Evolutionary conservation across 1,140 invertebrate genomes (phyloP), one percentile per base, ranked within the genome.

Genomic region (Anastrepha obliqua): DNA sequence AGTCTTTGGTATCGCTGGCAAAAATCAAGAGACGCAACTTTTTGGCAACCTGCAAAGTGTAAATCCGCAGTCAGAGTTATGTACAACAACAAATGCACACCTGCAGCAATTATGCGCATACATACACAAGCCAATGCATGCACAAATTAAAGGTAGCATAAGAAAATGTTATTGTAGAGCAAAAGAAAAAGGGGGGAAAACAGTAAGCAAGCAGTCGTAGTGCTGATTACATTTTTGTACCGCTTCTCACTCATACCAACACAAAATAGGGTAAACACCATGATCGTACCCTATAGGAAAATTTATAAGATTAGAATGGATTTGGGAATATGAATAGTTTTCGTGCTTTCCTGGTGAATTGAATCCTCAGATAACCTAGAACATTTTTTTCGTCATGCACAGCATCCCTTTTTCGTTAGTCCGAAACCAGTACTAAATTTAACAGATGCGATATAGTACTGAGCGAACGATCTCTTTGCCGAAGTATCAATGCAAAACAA

Each of bases 81-180:
- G 29, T 29, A 29, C 29, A 29, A 29, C 67, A 74, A 74, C 39
- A 74, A 74, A 42, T 15, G 67, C 44, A 74, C 67, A 74, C 42
- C 67, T 74, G 67, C 67, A 74, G 67, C 42, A 74, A 74, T 74
- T 74, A 74, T 74, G 67, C 39, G 42, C 67, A 74, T 39, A 44
- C 42, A 74, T 44, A 42, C 5, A 15, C 1, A 47, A 11, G 13
- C 67, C 44, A 2, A 44, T 13, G 42, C 11, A n/a, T 15, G 15
- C 3, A 47, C 67, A 74, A 74, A 47, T 74, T 74, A 47, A 74
- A 15, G 44, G 67, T 15, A 74, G 44, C 6, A 39, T 4, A 29
- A 42, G 67, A 74, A 74, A 74, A 17, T n/a, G 39, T 39, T 47
- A 44, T 39, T 58, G 13, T 8, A 13, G 60, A 62, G 11, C 2